Percentiles rank a stretch among this genome's conserved stretches.
These are phyloP conservation scores for Pygoscelis antarcticus DNA, from an alignment of 2,113 vertebrate species.

Conservation along the genomic window DNA sequence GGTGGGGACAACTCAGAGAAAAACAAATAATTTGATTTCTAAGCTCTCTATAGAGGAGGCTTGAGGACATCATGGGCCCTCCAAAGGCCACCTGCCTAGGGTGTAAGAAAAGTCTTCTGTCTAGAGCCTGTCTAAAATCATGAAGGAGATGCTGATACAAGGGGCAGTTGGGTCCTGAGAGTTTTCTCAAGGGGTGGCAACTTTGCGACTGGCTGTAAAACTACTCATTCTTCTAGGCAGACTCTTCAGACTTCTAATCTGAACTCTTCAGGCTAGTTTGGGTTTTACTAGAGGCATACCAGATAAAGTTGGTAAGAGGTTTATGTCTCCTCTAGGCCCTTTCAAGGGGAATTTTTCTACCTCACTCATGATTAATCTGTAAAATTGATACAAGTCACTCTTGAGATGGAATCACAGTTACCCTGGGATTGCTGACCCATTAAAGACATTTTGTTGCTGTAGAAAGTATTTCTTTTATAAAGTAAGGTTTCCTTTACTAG, in stretches of 20 bases:
- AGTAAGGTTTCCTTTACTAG: background rate
- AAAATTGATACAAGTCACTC: background rate
- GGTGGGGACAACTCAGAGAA: background rate
- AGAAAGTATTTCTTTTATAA: background rate
- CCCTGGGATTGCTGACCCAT: background rate
- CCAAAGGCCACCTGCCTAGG: background rate
- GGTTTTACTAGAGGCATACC: background rate
- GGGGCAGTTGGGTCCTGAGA: background rate
- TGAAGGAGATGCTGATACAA: accelerated
- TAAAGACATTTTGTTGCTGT: background rate
- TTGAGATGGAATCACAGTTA: background rate
- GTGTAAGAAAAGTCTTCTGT: background rate
- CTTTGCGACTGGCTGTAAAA: background rate
- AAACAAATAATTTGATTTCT: background rate
- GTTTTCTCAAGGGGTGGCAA: background rate
- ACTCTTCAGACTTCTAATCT: background rate
- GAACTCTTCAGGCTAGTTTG: background rate
- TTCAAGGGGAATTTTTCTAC: background rate
- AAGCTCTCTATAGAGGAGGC: background rate
- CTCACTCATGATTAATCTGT: background rate
- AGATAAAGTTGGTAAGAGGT: background rate
- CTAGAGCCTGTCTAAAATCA: background rate
- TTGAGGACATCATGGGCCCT: background rate
- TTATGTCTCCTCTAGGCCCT: background rate
- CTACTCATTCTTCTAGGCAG: background rate